Percentiles rank a stretch among this genome's conserved stretches.
These are phyloP conservation scores for Lasioglossum malachurum DNA, from an alignment of 2,888 invertebrate genomes.

Conservation along the genomic window DNA sequence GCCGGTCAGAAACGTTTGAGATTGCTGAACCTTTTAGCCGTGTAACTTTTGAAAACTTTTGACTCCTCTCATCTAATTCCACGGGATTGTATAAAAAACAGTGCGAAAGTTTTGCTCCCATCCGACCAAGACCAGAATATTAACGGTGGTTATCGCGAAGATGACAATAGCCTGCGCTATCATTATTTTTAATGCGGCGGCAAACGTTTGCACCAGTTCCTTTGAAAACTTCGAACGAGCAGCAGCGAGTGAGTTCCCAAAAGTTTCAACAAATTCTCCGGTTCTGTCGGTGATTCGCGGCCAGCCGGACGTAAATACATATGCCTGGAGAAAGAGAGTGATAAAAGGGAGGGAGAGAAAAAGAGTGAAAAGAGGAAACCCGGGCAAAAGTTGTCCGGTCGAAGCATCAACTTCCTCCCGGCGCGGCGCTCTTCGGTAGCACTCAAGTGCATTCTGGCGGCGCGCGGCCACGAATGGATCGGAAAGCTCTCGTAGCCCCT, in stretches of 20 bases:
- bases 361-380: background rate
- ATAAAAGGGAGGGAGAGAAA: background rate
- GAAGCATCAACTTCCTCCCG: slow-evolving; percentile 28
- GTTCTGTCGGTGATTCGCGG: slow-evolving; percentile 3
- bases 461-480: slow-evolving; percentile 34
- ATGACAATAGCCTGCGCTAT: too few species aligned
- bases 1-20: too few species aligned
- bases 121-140: too few species aligned
- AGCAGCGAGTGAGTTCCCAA: slow-evolving; percentile 25
- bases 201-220: background rate
- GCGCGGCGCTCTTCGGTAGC: slow-evolving; percentile 7
- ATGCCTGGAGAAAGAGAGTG: background rate
- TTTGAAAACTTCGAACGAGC: background rate
- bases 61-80: too few species aligned
- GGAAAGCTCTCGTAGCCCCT: slow-evolving; percentile 25
- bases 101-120: too few species aligned
- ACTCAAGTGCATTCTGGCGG: slow-evolving; percentile 19
- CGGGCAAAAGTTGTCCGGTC: slow-evolving; percentile 38
- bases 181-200: background rate
- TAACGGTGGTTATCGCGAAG: too few species aligned
- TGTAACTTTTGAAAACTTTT: too few species aligned
- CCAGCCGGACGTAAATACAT: background rate
- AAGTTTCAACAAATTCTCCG: slow-evolving; percentile 34
- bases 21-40: too few species aligned
- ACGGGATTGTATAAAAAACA: too few species aligned